Base-by-base conservation (phyloP, 2,113 vertebrate genomes). In the Lophura nycthemera region DNA sequence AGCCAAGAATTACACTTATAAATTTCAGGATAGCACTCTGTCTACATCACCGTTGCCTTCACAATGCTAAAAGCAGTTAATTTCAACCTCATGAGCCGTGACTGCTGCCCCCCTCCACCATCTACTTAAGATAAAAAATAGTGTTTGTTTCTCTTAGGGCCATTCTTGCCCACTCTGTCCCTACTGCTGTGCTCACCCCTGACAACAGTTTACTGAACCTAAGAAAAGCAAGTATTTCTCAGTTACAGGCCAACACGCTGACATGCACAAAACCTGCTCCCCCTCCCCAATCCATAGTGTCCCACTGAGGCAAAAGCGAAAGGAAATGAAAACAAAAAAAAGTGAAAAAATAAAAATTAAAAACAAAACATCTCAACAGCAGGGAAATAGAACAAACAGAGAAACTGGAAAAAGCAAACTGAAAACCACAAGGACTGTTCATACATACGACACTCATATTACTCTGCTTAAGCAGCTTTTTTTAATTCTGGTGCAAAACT, bases 51-150 rank as follows among this genome's bases (percentile, higher is more conserved):
- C 36, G 82, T 89, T 20, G 65, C 88, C 72, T 64, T 83, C 61
- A 54, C 18, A 45, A 61, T 14, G 38, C 57, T 85, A 86, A 71
- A 76, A 86, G 34, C 56, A 71, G 82, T 43, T 83, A 60, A 87
- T 83, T 93, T 75, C 73, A 94, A 52, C 13, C 56, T 76, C 88
- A 59, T 36, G 20, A 91, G 38, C 69, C 17, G 1, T 29, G 48
- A 90, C 61, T 86, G 65, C 69, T 88, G 36, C 11, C 47, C 69
- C 11, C 42, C 45, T 83, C 89, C 29, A 61, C 57, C 80, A 89
- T 29, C 48, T 84, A 92, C 30, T 94, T 86, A 88, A 72, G 83
- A 96, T 78, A 83, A 94, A 91, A 95, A 84, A 80, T 30, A 87
- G 61, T 56, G n/a, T 65, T 86, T 95, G 47, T 61, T 92, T 86